Conservation (phyloP, 1,140 invertebrate genomes). For the Drosophila nikananu region DNA sequence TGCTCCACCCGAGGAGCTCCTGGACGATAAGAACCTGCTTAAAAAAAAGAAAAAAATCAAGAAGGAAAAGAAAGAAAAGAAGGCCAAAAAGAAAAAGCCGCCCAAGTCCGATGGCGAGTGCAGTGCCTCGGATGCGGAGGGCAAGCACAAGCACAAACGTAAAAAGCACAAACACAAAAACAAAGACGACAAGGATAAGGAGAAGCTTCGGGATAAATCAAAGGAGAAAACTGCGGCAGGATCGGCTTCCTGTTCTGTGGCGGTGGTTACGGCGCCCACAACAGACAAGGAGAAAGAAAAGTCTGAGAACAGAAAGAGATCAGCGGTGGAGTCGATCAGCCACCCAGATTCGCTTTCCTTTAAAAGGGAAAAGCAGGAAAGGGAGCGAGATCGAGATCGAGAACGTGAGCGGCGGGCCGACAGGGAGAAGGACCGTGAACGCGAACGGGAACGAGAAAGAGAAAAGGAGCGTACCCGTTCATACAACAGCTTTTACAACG, state of each 20-base stretch:
- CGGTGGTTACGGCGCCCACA: background rate
- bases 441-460: constrained; percentile 14
- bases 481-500: constrained; percentile 76
- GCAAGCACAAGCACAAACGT: constrained; percentile 61
- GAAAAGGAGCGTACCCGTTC: constrained; percentile 46
- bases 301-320: constrained; percentile 41
- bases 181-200: constrained; percentile 75
- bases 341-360: background rate
- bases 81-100: constrained; percentile 86
- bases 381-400: constrained; percentile 21
- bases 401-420: background rate
- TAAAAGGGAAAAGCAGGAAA: constrained; percentile 42
- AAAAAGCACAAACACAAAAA: constrained; percentile 85
- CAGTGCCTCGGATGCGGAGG: constrained; percentile 86
- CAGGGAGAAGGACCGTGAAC: constrained; percentile 3
- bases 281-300: constrained; percentile 48
- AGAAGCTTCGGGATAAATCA: constrained; percentile 40
- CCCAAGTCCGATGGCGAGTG: constrained; percentile 86
- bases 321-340: background rate
- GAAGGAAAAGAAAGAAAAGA: constrained; percentile 87
- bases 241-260: too few relatives aligned
- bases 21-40: constrained; percentile 68
- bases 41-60: constrained; percentile 85
- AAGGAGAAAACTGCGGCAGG: constrained; percentile 38
- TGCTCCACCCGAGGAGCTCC: constrained; percentile 86